Conservation (phyloP, 1,140 invertebrate genomes). For the Halesus radiatus region DNA sequence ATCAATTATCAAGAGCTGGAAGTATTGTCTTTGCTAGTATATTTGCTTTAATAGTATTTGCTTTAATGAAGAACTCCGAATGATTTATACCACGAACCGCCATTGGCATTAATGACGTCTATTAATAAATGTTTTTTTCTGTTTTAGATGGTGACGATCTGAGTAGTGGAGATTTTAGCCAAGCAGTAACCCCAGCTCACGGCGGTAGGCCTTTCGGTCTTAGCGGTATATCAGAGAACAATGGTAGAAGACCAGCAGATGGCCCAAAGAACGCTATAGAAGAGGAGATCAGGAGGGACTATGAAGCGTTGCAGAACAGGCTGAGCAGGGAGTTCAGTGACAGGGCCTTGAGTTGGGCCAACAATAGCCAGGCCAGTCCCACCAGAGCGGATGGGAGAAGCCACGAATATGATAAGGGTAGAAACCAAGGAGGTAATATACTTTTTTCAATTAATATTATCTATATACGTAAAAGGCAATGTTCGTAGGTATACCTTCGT, state of each 20-base stretch:
- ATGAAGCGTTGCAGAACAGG: conserved; percentile 65
- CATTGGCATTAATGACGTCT: too few relatives aligned
- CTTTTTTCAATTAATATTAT: too few relatives aligned
- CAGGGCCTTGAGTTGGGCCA: conserved; percentile 53
- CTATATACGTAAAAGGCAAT: too few relatives aligned
- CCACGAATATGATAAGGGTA: conserved; percentile 31
- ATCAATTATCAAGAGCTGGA: too few relatives aligned
- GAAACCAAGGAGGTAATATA: conserved; percentile 5
- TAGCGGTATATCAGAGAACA: conserved; percentile 53
- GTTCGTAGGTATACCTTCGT: too few relatives aligned
- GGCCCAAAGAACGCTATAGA: conserved; percentile 16
- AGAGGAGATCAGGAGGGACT: conserved; percentile 66
- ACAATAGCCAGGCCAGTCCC: not conserved
- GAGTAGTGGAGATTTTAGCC: conserved; percentile 59
- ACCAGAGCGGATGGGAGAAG: conserved; percentile 33
- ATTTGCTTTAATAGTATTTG: too few relatives aligned
- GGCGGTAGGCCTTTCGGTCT: conserved; percentile 58
- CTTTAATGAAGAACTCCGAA: too few relatives aligned
- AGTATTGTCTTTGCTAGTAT: too few relatives aligned
- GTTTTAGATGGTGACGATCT: conserved; percentile 64
- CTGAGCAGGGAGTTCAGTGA: conserved; percentile 66
- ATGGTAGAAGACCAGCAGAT: conserved; percentile 1
- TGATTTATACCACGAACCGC: too few relatives aligned
- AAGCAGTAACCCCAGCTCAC: not conserved
- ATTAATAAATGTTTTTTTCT: too few relatives aligned